Conservation (phyloP, 2,888 invertebrate species). For the Ectemnius lituratus region DNA sequence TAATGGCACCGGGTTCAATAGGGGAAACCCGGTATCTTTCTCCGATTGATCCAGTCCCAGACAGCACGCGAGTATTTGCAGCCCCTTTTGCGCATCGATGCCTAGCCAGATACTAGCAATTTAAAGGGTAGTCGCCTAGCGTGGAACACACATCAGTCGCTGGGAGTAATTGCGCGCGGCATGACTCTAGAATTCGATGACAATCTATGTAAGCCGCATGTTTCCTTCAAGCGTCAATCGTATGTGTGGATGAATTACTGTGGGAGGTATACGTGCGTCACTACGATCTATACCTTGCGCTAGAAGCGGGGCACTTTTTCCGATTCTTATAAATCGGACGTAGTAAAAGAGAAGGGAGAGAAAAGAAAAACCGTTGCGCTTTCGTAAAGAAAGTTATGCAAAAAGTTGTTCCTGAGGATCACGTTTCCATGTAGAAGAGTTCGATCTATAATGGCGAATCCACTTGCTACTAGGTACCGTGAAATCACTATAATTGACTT, state of each 20-base stretch:
- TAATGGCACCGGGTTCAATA: not conserved
- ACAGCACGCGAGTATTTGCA: conserved; percentile 1
- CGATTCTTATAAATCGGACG: no score
- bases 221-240: not conserved
- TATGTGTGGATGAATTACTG: not conserved
- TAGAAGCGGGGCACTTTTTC: no score
- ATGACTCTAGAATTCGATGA: not conserved
- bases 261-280: not conserved
- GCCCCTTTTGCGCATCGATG: conserved; percentile 2
- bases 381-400: no score
- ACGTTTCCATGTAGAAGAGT: no score
- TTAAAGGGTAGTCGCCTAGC: not conserved
- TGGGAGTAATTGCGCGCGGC: not conserved
- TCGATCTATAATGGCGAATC: no score
- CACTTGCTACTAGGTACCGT: no score
- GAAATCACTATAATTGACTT: no score
- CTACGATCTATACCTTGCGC: no score
- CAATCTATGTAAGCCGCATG: not conserved
- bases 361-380: not conserved
- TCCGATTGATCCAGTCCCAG: conserved; percentile 14
- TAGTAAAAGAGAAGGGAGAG: not conserved
- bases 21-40: conserved; percentile 7
- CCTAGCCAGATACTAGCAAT: not conserved
- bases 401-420: no score
- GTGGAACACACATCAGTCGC: not conserved